Evolutionary conservation across 2,888 invertebrate species (phyloP).

Genomic region (Tuberolachnus salignus): DNA sequence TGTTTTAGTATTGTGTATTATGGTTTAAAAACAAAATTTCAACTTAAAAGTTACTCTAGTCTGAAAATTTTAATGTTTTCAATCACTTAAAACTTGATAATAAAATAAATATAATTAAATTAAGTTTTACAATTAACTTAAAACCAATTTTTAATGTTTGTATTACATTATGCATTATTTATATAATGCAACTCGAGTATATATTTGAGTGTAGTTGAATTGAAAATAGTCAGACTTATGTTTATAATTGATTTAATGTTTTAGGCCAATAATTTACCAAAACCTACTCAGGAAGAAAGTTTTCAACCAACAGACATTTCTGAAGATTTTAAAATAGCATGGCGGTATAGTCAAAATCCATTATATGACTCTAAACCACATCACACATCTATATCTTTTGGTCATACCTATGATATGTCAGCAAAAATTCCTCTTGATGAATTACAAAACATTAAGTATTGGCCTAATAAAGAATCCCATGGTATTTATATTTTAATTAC

Average conservation of each 20-base stretch:
- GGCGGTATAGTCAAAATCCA: conserved; percentile 82
- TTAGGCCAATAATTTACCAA: conserved; percentile 70
- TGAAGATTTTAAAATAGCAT: conserved; percentile 84
- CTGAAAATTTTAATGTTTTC: no score
- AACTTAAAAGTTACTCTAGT: no score
- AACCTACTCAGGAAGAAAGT: conserved; percentile 63
- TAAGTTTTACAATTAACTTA: no score
- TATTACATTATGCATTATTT: no score
- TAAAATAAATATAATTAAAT: no score
- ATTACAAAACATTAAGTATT: conserved; percentile 40
- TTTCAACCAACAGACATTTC: conserved; percentile 58
- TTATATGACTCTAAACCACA: conserved; percentile 65
- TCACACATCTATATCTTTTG: conserved; percentile 67
- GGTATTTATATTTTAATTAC: conserved; percentile 9
- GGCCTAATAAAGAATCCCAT: conserved; percentile 27
- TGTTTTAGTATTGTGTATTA: no score
- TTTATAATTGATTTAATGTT: conserved; percentile 59
- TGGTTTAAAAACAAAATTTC: no score
- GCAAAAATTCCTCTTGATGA: conserved; percentile 31
- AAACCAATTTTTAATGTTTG: no score
- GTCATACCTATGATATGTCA: conserved; percentile 83
- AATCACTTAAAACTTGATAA: no score
- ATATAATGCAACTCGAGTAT: no score
- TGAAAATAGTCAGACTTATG: neutral
- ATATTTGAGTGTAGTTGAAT: no score